Conservation (phyloP, 2,113 vertebrate species). For the Piaya cayana region DNA sequence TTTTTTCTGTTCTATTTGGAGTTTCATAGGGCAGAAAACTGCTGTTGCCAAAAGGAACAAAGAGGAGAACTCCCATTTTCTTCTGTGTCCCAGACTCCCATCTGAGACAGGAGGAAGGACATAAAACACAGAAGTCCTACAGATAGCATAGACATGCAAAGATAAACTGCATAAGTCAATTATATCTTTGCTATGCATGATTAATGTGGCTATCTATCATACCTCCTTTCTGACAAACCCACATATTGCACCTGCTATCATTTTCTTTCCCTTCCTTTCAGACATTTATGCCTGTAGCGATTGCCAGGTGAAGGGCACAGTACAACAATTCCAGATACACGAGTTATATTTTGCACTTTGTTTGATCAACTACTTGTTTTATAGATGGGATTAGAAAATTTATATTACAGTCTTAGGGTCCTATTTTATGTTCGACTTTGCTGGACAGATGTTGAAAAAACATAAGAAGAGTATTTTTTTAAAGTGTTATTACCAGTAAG, state of each 20-base stretch:
- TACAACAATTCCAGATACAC: not conserved
- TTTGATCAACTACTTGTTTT: not conserved
- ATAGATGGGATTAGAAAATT: not conserved
- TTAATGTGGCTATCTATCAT: not conserved
- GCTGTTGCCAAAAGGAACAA: not conserved
- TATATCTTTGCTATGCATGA: not conserved
- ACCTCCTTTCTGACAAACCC: not conserved
- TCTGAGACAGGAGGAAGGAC: not conserved
- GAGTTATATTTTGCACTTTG: not conserved
- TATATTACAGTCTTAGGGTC: slow-evolving; percentile 6
- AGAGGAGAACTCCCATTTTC: not conserved
- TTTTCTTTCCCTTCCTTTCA: not conserved
- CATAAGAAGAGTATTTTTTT: slow-evolving; percentile 38
- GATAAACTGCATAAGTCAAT: not conserved
- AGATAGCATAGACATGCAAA: not conserved
- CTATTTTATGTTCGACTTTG: slow-evolving; percentile 54
- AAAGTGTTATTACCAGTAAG: slow-evolving; percentile 64
- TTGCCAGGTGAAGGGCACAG: not conserved
- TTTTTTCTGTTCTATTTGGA: not conserved
- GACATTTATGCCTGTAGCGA: not conserved
- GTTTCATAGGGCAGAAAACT: not conserved
- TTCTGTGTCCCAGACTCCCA: not conserved
- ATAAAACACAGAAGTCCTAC: not conserved
- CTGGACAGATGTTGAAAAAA: slow-evolving; percentile 64
- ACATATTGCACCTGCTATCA: not conserved